Percentiles rank a stretch among this genome's conserved stretches.
Evolutionary conservation across 2,888 invertebrate species (phyloP).

Genomic region (Tyria jacobaeae): DNA sequence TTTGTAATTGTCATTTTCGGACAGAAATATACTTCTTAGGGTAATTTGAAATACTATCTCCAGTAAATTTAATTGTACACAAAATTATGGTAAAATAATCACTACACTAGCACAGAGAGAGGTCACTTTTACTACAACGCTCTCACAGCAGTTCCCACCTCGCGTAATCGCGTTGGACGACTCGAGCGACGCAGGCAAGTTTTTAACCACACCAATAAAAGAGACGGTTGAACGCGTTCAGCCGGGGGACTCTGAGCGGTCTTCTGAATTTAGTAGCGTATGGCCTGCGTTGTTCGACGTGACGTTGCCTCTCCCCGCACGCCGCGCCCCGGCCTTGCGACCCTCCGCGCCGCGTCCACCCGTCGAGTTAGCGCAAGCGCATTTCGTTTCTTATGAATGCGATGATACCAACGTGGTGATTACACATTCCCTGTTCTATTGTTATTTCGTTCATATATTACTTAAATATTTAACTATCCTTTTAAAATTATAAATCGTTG

Average conservation of each 20-base stretch:
- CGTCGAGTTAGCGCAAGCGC: constrained; percentile 80
- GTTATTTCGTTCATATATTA: constrained; percentile 17
- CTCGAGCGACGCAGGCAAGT: constrained; percentile 82
- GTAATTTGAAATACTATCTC: constrained; percentile 28
- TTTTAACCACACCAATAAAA: constrained; percentile 61
- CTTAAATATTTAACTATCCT: neutral
- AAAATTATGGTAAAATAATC: constrained; percentile 60
- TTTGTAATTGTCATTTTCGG: constrained; percentile 46
- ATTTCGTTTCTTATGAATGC: constrained; percentile 73
- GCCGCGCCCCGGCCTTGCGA: constrained; percentile 81
- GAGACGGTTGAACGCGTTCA: constrained; percentile 38
- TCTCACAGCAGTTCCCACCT: constrained; percentile 77
- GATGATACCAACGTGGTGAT: constrained; percentile 68
- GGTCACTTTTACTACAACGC: constrained; percentile 76
- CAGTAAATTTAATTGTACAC: constrained; percentile 44
- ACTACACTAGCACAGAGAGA: constrained; percentile 62
- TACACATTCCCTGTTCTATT: constrained; percentile 47
- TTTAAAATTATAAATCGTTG: no score
- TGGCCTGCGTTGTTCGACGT: constrained; percentile 82
- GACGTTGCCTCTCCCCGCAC: constrained; percentile 77
- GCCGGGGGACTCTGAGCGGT: constrained; percentile 32
- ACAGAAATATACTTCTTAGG: constrained; percentile 47
- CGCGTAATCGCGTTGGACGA: constrained; percentile 83
- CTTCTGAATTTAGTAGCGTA: constrained; percentile 72
- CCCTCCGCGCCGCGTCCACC: constrained; percentile 73